Base-by-base conservation (phyloP, 2,113 vertebrate genomes). In the Cyphomyrus discorhynchus region DNA sequence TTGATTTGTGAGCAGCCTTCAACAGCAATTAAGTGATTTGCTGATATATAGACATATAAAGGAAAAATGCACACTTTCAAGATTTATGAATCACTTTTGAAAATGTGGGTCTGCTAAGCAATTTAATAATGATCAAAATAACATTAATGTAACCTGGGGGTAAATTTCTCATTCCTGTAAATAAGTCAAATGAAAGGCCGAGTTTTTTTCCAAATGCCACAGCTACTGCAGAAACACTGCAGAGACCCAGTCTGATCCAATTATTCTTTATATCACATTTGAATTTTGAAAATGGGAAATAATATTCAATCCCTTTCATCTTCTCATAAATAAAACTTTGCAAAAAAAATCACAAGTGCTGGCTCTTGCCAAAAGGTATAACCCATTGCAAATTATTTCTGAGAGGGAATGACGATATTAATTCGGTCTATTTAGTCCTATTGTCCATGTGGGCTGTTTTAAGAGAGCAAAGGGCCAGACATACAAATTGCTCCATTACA, bases 381-480 rank as follows among this genome's bases (percentile, higher is more conserved):
- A 53, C 13, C 24, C 7, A 19, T 10, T 35, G 19, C 15, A 88
- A 82, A 53, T 53, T 24, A 39, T 89, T 87, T 46, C 24, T 13
- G 0, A 27, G 13, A 80, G 50, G 27, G 80, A 88, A 90, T 89
- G 62, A 49, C 74, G 62, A 86, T 91, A 45, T 90, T 92, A 91
- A 92, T 84, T 50, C 58, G 31, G 91, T 92, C 84, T 88, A 90
- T 87, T 89, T 90, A 53, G 91, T 90, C 80, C 90, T 91, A 91
- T 70, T 92, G 82, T 92, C 91, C 85, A 90, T 89, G 88, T 91
- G 82, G 80, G 82, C 89, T 1, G 9, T 45, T 86, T 86, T 31
- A 77, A 89, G 92, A 93, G 89, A 93, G 92, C 90, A 91, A 53
- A 93, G 92, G 92, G 90, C 90, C 92, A 89, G 86, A 92, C 93